Evolutionary conservation across 2,888 invertebrate species (phyloP).

Genomic region (Eurytoma californica): DNA sequence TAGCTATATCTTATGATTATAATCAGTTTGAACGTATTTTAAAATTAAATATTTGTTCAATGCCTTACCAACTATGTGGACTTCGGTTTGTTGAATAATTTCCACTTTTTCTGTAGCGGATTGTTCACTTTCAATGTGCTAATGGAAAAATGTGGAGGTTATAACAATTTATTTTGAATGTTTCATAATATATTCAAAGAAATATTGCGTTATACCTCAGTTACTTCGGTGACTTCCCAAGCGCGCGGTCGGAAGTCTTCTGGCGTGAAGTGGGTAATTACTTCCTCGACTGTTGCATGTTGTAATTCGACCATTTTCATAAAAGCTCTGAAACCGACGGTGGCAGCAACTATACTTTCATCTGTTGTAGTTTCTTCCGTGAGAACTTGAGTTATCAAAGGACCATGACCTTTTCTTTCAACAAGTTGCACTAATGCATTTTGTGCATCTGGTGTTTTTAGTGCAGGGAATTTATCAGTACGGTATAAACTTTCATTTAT

Average conservation of each 20-base stretch:
- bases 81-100: constrained; percentile 75
- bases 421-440: constrained; percentile 90
- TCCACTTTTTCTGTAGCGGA: constrained; percentile 74
- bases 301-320: constrained; percentile 89
- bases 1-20: too few relatives aligned
- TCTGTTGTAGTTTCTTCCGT: constrained; percentile 88
- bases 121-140: constrained; percentile 72
- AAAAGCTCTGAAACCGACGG: constrained; percentile 90
- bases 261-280: constrained; percentile 87
- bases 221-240: constrained; percentile 86
- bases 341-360: constrained; percentile 85
- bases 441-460: constrained; percentile 88
- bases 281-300: constrained; percentile 88
- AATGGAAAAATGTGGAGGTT: constrained; percentile 26
- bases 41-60: constrained; percentile 60
- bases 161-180: background rate
- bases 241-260: constrained; percentile 89
- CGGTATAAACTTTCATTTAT: constrained; percentile 85
- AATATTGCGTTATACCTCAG: constrained; percentile 77
- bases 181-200: background rate
- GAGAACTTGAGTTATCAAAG: constrained; percentile 87
- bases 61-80: constrained; percentile 75
- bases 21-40: too few relatives aligned
- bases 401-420: constrained; percentile 88
- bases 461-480: constrained; percentile 86